Conservation (phyloP, 2,113 vertebrate genomes). For the Nesoenas mayeri region DNA sequence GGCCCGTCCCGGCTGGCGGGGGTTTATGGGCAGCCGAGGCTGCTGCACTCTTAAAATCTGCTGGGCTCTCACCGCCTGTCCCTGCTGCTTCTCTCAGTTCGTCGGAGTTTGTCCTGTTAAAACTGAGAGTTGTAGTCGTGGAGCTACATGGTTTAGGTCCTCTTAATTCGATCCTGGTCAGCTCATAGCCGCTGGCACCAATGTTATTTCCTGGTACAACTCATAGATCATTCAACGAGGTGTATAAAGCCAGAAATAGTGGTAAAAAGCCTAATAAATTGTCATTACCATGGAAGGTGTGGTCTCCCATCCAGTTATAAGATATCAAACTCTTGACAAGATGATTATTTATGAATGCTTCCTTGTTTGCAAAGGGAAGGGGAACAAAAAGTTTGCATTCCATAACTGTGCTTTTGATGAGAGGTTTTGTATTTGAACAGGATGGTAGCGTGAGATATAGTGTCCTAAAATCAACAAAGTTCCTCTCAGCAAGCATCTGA, state of each 20-base stretch:
- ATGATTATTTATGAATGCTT: neutral
- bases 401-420: neutral
- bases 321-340: neutral
- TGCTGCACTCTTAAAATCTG: accelerated
- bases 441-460: accelerated
- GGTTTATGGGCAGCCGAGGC: neutral
- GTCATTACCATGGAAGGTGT: accelerated
- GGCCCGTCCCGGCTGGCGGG: neutral
- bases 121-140: accelerated
- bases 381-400: neutral
- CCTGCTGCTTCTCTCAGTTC: accelerated
- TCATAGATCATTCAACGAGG: accelerated
- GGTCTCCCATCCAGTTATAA: neutral
- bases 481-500: neutral
- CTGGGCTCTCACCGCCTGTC: neutral
- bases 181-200: accelerated
- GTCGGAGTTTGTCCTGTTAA: accelerated
- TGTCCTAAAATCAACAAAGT: neutral
- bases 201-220: neutral
- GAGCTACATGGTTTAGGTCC: accelerated
- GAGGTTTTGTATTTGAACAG: neutral
- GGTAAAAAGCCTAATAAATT: neutral
- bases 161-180: neutral
- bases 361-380: neutral
- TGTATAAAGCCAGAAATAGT: neutral